Evolutionary conservation across 2,797 vertebrate genomes (phyloP), one percentile per base, ranked within the genome.

Genomic region (Masticophis lateralis): DNA sequence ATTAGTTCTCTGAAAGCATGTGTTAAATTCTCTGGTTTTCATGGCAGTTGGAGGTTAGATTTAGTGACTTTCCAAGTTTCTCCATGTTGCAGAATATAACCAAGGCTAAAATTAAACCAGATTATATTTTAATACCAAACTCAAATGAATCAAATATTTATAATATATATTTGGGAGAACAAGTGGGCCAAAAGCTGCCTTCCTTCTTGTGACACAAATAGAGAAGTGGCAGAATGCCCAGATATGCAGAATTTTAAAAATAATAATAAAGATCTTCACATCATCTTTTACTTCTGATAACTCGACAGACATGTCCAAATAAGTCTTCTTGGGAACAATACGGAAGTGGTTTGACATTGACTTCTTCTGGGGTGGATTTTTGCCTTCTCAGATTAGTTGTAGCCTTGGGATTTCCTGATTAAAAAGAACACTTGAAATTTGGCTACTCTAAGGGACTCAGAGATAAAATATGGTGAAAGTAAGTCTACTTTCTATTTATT

Each of bases 1-100:
- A 27, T 94, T 91, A 94, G 91, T 91, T 74, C 10, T 89, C 1
- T 27, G 92, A 91, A 86, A 61, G 43, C 8, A 27, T 43, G 12
- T 91, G 37, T 27, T 91, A 95, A 59, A 59, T 93, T 69, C 12
- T 32, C 28, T 32, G 2, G 63, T 69, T 6, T 32, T 16, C 63
- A 69, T 69, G 13, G 13, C 63, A 69, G 13, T 16, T 69, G 63
- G n/a, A 69, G 63, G 13, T 6, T 69, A 32, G 63, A 32, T n/a
- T 32, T n/a, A 14, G 63, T 32, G 4, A n/a, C 12, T 11, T 63
- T 11, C 61, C 61, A 63, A 28, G 10, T 51, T 51, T 20, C 12
- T n/a, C 18, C 13, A 63, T 25, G 16, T 13, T 11, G 79, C n/a
- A 57, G 28, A 22, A 57, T 74, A 37, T 79, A 51, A 37, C 16